Conservation (phyloP, 2,888 invertebrate species). For the Agrilus mali region DNA sequence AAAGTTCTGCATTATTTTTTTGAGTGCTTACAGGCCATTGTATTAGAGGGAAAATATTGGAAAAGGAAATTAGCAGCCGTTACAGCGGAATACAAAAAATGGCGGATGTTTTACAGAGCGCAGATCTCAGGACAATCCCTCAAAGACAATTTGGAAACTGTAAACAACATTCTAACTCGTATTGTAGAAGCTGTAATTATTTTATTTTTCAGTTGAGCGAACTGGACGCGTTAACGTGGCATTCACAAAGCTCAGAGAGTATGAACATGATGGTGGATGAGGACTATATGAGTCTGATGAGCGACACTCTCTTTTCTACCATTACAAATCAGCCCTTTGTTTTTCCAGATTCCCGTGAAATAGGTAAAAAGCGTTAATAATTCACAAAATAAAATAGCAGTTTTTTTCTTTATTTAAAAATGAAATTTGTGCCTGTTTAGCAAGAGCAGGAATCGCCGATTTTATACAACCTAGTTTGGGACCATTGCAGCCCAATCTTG, state of each 20-base stretch:
- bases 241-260: constrained; percentile 51
- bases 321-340: constrained; percentile 82
- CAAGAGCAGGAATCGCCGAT: constrained; percentile 81
- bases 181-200: background rate
- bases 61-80: constrained; percentile 93
- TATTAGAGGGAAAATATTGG: constrained; percentile 99
- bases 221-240: constrained; percentile 62
- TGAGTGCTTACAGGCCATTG: constrained; percentile 63
- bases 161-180: constrained; percentile 28
- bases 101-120: constrained; percentile 86
- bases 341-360: constrained; percentile 94
- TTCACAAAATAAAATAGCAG: no score
- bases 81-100: constrained; percentile 98
- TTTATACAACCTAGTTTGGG: constrained; percentile 97
- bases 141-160: constrained; percentile 64
- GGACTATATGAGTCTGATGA: constrained; percentile 78
- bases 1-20: constrained; percentile 1
- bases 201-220: constrained; percentile 46
- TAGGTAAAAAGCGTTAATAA: constrained; percentile 48
- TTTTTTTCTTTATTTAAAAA: no score
- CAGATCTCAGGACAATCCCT: constrained; percentile 58
- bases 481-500: constrained; percentile 91
- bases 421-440: constrained; percentile 35
- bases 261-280: constrained; percentile 71
- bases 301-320: constrained; percentile 82